Percentiles rank a stretch among this genome's conserved stretches.
These are phyloP conservation scores for Clupea harengus DNA, from an alignment of 2,113 vertebrate genomes.

Conservation along the genomic window DNA sequence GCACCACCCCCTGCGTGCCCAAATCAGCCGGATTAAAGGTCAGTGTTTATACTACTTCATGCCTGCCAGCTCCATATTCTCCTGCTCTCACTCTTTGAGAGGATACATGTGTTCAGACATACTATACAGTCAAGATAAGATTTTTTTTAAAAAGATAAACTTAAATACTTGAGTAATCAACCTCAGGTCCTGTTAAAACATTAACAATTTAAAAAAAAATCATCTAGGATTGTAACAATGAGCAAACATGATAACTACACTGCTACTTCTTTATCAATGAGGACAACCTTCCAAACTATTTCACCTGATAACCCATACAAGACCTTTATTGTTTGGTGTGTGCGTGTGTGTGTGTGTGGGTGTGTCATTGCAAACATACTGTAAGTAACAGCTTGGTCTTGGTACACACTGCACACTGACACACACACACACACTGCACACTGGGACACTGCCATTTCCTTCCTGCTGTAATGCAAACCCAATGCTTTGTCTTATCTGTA, in stretches of 20 bases:
- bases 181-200: background rate
- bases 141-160: background rate
- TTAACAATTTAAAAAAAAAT: background rate
- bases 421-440: background rate
- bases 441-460: background rate
- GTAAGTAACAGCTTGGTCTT: background rate
- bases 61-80: background rate
- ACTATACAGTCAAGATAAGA: background rate
- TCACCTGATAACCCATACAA: background rate
- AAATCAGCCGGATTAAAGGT: constrained; percentile 53
- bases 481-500: background rate
- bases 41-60: constrained; percentile 40
- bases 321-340: background rate
- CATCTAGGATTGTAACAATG: background rate
- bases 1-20: background rate
- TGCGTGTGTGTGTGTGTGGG: background rate
- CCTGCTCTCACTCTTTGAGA: background rate
- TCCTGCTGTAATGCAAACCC: background rate
- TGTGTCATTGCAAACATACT: background rate
- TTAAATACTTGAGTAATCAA: background rate
- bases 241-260: background rate
- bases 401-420: background rate
- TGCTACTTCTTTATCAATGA: background rate
- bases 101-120: background rate
- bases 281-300: background rate